These are phyloP conservation scores for Odontesthes bonariensis DNA, from an alignment of 2,113 vertebrate genomes.

Conservation along the genomic window DNA sequence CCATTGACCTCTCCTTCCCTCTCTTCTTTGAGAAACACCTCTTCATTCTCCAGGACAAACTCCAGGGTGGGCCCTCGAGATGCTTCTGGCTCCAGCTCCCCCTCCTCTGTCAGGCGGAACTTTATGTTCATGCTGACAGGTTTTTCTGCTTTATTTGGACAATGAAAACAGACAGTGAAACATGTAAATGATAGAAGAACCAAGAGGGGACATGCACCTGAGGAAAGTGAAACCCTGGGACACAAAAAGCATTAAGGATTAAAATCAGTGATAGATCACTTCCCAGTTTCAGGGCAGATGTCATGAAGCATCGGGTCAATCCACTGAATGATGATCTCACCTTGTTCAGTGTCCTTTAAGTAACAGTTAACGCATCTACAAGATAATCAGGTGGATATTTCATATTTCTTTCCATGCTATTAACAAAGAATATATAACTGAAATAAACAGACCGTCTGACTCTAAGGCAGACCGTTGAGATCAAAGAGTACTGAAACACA, in stretches of 20 bases:
- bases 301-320: too few species aligned
- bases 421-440: too few species aligned
- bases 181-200: background rate
- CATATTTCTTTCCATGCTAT: too few species aligned
- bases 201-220: background rate
- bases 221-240: background rate
- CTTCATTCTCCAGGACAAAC: slow-evolving; percentile 74
- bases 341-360: too few species aligned
- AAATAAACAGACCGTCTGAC: too few species aligned
- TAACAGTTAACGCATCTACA: too few species aligned
- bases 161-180: background rate
- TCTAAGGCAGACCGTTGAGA: too few species aligned
- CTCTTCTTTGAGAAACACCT: slow-evolving; percentile 50
- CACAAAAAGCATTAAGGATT: background rate
- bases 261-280: background rate
- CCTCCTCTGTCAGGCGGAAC: slow-evolving; percentile 78
- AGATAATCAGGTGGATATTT: too few species aligned
- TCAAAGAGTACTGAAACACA: too few species aligned
- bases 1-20: slow-evolving; percentile 29
- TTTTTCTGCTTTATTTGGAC: slow-evolving; percentile 75
- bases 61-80: slow-evolving; percentile 69
- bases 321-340: too few species aligned
- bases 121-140: slow-evolving; percentile 79
- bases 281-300: too few species aligned
- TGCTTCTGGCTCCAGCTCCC: slow-evolving; percentile 56